Evolutionary conservation across 30 jellyfish, hydroid and myxozoan genomes (phyloP).

Genomic region (Turritopsis dohrnii): DNA sequence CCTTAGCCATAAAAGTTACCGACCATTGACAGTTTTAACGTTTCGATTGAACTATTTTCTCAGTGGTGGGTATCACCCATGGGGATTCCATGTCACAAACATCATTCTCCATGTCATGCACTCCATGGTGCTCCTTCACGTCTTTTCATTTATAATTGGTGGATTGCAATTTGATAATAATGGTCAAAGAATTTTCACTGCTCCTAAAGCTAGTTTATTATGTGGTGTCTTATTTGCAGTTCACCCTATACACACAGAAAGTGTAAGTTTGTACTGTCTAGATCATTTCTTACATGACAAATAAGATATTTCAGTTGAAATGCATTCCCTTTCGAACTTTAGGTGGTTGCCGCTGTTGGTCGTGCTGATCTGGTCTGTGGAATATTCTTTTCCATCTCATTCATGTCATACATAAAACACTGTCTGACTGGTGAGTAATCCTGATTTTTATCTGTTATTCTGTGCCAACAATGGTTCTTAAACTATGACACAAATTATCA

Average conservation of each 20-base stretch:
- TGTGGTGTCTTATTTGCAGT: slow-evolving; percentile 66
- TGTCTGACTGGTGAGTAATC: slow-evolving; percentile 40
- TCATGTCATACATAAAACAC: slow-evolving; percentile 48
- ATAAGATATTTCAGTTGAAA: not conserved
- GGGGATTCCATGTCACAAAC: slow-evolving; percentile 72
- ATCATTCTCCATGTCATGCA: slow-evolving; percentile 60
- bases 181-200: slow-evolving; percentile 42
- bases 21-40: slow-evolving; percentile 81
- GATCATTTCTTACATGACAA: not conserved
- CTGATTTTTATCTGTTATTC: not conserved
- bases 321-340: not conserved
- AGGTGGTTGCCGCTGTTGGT: slow-evolving; percentile 97
- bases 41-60: slow-evolving; percentile 63
- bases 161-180: slow-evolving; percentile 31
- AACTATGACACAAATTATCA: too few species aligned
- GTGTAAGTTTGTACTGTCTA: slow-evolving; percentile 54
- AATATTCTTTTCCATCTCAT: slow-evolving; percentile 54
- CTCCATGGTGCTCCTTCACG: slow-evolving; percentile 48
- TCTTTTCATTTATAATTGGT: slow-evolving; percentile 53
- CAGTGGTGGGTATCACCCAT: slow-evolving; percentile 68
- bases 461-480: too few species aligned
- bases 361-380: slow-evolving; percentile 85
- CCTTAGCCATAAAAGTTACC: slow-evolving; percentile 81
- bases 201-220: slow-evolving; percentile 67
- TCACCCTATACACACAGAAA: slow-evolving; percentile 91